phyloP scores from a whole-genome alignment of 2,797 vertebrate species.

The Pitangus sulphuratus region DNA sequence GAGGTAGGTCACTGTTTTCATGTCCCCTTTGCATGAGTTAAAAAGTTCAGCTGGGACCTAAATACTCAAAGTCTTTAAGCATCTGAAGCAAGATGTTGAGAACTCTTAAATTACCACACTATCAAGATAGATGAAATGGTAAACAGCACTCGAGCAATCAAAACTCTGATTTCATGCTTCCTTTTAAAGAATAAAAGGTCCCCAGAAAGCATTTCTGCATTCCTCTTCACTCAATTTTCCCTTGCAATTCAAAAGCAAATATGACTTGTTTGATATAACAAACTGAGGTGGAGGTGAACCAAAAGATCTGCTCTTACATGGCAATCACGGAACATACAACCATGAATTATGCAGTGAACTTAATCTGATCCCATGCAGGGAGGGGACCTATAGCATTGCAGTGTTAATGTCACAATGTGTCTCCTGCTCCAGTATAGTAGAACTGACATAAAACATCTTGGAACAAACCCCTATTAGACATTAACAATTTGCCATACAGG shows the following conservation, averaged over 20 bases:
- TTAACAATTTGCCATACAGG: constrained; percentile 57
- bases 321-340: constrained; percentile 1
- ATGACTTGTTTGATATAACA: constrained; percentile 12
- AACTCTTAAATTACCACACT: constrained; percentile 52
- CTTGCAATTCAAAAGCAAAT: constrained; percentile 29
- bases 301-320: constrained; percentile 25
- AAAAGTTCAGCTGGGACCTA: constrained; percentile 43
- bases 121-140: constrained; percentile 45
- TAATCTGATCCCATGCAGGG: background rate
- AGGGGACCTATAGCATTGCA: background rate
- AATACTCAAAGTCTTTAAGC: background rate
- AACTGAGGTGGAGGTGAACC: constrained; percentile 28
- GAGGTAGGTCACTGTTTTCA: constrained; percentile 59
- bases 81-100: constrained; percentile 15
- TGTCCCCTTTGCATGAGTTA: constrained; percentile 32
- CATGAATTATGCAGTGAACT: constrained; percentile 62
- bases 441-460: constrained; percentile 52
- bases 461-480: constrained; percentile 44
- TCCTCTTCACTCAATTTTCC: constrained; percentile 34
- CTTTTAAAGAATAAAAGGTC: constrained; percentile 53
- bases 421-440: background rate
- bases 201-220: constrained; percentile 44
- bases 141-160: constrained; percentile 47
- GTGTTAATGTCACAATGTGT: background rate
- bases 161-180: constrained; percentile 51